Evolutionary conservation across 2,113 vertebrate genomes (phyloP), one percentile per base, ranked within the genome.

Genomic region (Petroica traversi): DNA sequence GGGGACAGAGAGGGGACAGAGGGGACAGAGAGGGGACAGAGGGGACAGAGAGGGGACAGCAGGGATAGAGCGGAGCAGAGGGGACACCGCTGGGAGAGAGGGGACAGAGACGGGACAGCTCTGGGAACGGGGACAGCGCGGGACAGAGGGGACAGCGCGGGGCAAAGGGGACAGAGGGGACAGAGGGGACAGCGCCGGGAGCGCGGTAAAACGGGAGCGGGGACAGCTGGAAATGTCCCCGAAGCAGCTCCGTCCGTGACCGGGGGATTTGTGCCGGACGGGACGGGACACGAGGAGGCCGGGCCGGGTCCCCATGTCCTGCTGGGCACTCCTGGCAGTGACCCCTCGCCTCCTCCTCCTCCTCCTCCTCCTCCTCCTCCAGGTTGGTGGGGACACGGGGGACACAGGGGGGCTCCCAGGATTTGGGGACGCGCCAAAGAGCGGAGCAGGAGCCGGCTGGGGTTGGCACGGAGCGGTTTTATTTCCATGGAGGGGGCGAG

Each of bases 381-480:
- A 11, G 62, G 20, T 4, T 23, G 64, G 4, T 25, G 43, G 2
- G 34, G 45, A 15, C 33, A 2, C 41, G 2, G 5, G 12, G 6
- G 9, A 4, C 6, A 8, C 43, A n/a, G 36, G 26, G 36, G 11
- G 22, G 38, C 38, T 36, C 3, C 31, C 45, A 0, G 22, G 17
- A 2, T 5, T 3, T 9, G 36, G 49, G 25, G 52, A 8, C 7
- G 6, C 31, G 0, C 0, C 62, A 92, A 40, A 51, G 72, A 94
- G 83, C 83, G 71, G 71, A 66, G 38, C 55, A 1, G 33, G 36
- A 55, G 63, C 66, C 9, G 36, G 19, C 34, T 69, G 79, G 95
- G 94, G 88, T 92, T 34, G 93, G 94, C 96, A 95, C 94, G 78
- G 87, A 94, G 92, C 92, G 78, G 95, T 92, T 97, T 96, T 97